A percentile compares a stretch with the other conserved stretches of the same genome.
Evolutionary conservation across 2,113 vertebrate genomes (phyloP).

Genomic region (Cephalopholis sonnerati): DNA sequence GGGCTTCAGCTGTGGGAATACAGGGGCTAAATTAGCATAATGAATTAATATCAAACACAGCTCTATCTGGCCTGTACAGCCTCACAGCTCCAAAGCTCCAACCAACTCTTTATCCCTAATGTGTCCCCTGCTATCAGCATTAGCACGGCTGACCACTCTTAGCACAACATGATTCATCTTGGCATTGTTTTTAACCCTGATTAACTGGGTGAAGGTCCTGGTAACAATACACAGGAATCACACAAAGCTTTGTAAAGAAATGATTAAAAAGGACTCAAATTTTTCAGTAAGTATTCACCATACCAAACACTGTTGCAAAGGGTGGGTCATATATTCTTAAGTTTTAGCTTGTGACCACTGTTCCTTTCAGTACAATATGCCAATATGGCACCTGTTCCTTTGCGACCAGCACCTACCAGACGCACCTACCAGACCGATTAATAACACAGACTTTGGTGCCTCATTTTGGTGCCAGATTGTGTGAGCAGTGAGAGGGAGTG

Average conservation of each 20-base stretch:
- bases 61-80: constrained; percentile 44
- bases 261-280: no score
- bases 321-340: no score
- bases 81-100: constrained; percentile 35
- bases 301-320: no score
- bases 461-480: no score
- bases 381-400: no score
- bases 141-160: constrained; percentile 45
- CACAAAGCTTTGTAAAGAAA: background rate
- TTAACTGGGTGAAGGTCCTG: constrained; percentile 23
- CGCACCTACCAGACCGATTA: no score
- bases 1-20: constrained; percentile 37
- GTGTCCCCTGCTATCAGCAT: constrained; percentile 48
- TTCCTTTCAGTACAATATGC: no score
- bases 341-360: no score
- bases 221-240: background rate
- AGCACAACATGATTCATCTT: constrained; percentile 24
- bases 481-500: no score
- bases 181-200: constrained; percentile 24
- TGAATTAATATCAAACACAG: constrained; percentile 55
- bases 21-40: constrained; percentile 54
- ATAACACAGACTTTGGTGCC: no score
- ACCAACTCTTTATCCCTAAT: constrained; percentile 45
- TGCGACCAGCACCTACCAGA: no score
- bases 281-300: no score